Evolutionary conservation across 2,888 invertebrate species (phyloP), one percentile per base, ranked within the genome.

Genomic region (Leistus spinibarbis): DNA sequence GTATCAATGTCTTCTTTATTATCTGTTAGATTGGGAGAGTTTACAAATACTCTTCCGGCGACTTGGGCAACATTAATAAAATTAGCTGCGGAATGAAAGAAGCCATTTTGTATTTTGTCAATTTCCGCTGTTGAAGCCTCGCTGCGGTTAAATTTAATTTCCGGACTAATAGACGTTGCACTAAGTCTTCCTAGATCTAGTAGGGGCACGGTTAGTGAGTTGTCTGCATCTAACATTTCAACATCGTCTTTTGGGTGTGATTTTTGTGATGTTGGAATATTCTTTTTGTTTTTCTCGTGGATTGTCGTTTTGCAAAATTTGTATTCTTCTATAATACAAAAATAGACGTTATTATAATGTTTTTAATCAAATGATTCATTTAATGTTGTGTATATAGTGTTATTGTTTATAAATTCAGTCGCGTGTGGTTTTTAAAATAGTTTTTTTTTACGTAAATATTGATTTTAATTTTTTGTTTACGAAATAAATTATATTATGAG

Each of bases 71-170:
- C 40, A 40, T 40, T 40, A 40, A 40, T 40, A 7, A 40, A 40
- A 40, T 40, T 40, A 40, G 3, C 40, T 13, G 40, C 4, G 4
- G 40, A 40, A n/a, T 60, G 66, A 60, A 73, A 73, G 66, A 74
- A 74, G 13, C 54, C 75, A 16, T n/a, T 19, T 19, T 75, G 75
- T 27, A 75, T 16, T 63, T 75, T 75, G 63, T 75, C 75, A 62
- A 75, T 75, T 75, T 75, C 75, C 24, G 75, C 75, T 17, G 75
- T 75, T 7, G 75, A 75, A 27, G 56, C 75, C 64, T 69, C 75
- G 56, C 75, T 75, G n/a, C 69, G 40, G 9, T 20, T 9, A 19
- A 19, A 19, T 64, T 56, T 68, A 27, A 67, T 67, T 53, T 73
- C 73, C 40, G 73, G 67, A 73, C 64, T 71, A 5, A 13, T 16